Conservation (phyloP, 37 sponge, comb jelly and placozoan species). For the Halisarca cf. caerulea region DNA sequence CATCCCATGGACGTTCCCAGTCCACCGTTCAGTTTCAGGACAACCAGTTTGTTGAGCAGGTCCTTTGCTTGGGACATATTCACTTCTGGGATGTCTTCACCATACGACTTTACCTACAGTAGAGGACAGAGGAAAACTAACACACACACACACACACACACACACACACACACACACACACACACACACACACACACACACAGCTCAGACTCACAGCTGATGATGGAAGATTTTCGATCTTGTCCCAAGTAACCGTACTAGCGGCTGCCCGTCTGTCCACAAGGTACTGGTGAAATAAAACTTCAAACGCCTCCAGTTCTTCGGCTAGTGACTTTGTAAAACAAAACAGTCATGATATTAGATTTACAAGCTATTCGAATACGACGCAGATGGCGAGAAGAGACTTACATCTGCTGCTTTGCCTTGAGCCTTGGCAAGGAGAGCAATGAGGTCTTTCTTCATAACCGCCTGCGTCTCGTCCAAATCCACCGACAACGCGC, state of each 20-base stretch:
- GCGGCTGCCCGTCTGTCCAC: conserved; percentile 40
- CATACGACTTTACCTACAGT: conserved; percentile 28
- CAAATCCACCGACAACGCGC: conserved; percentile 11
- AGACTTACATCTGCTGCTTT: not conserved
- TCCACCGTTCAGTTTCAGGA: conserved; percentile 97
- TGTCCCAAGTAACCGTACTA: conserved; percentile 59
- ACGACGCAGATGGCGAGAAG: not conserved
- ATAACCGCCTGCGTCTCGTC: conserved; percentile 21
- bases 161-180: not conserved
- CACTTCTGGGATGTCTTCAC: conserved; percentile 1
- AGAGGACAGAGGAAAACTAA: not conserved
- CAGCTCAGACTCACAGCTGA: conserved; percentile 24
- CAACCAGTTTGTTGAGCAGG: conserved; percentile 90
- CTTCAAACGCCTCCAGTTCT: conserved; percentile 55
- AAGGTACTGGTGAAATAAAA: conserved; percentile 61
- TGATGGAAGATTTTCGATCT: conserved; percentile 50
- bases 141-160: not conserved
- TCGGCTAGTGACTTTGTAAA: conserved; percentile 21
- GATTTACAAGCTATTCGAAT: not conserved
- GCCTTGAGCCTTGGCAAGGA: not conserved
- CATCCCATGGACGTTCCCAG: conserved; percentile 96
- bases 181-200: not conserved
- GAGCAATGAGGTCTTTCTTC: conserved; percentile 11
- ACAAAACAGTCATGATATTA: not conserved
- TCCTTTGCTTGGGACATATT: conserved; percentile 15